phyloP scores from a whole-genome alignment of 2,797 vertebrate genomes.

The Pseudochirops corinnae region DNA sequence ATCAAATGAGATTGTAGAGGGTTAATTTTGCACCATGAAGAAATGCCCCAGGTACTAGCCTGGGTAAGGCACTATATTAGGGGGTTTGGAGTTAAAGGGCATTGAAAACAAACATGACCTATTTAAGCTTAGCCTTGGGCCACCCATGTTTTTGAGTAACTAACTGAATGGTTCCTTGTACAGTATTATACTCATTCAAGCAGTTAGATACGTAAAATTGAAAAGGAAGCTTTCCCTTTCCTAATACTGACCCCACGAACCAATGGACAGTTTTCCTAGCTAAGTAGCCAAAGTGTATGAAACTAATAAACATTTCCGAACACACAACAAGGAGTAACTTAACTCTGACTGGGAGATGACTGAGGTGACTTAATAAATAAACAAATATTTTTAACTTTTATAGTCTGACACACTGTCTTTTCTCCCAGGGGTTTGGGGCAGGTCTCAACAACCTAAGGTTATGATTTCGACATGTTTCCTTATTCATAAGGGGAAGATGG shows the following conservation, averaged over 20 bases:
- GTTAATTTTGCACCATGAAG: not conserved
- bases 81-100: not conserved
- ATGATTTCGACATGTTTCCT: constrained; percentile 31
- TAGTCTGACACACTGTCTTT: constrained; percentile 54
- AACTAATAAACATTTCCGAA: constrained; percentile 49
- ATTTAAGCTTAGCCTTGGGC: not conserved
- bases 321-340: constrained; percentile 31
- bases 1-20: not conserved
- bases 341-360: not conserved
- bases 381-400: constrained; percentile 61
- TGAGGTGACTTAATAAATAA: constrained; percentile 41
- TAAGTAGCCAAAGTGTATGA: constrained; percentile 39
- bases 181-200: not conserved
- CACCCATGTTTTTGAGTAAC: not conserved
- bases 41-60: not conserved
- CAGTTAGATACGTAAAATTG: not conserved
- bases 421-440: constrained; percentile 33
- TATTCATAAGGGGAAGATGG: constrained; percentile 9
- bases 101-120: not conserved
- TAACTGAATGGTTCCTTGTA: not conserved
- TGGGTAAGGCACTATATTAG: not conserved
- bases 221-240: constrained; percentile 25
- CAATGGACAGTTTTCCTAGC: constrained; percentile 42
- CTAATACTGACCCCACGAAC: constrained; percentile 33
- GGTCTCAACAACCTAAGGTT: constrained; percentile 32